A percentile compares a stretch with the other conserved stretches of the same genome.
Evolutionary conservation across 2,888 invertebrate genomes (phyloP).

Genomic region (Exocentrus adspersus): DNA sequence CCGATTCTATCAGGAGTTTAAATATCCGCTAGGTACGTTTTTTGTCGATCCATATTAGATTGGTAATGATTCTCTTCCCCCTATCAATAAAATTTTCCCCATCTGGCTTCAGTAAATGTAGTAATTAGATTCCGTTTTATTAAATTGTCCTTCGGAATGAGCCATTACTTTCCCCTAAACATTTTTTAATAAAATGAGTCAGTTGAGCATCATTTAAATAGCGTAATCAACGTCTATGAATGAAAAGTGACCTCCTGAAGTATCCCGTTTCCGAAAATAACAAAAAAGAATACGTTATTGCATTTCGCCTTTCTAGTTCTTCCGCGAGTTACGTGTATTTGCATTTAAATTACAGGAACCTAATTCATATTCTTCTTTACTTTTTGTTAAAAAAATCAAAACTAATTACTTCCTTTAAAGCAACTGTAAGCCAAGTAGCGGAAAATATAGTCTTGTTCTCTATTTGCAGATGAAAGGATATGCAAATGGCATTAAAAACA

Average conservation of each 20-base stretch:
- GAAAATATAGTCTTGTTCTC: conserved; percentile 13
- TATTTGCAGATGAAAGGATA: conserved; percentile 16
- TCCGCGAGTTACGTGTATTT: not conserved
- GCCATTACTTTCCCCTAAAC: no score
- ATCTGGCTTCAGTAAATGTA: not conserved
- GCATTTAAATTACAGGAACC: not conserved
- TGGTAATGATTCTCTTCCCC: not conserved
- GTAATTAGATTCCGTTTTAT: not conserved
- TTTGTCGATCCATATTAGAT: not conserved
- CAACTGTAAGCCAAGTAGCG: conserved; percentile 16
- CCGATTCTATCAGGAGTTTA: not conserved
- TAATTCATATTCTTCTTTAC: conserved; percentile 5
- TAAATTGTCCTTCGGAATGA: not conserved
- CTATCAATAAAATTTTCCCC: not conserved
- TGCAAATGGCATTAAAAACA: conserved; percentile 10
- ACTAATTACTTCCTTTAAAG: conserved; percentile 18
- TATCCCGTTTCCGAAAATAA: no score
- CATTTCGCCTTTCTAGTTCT: not conserved
- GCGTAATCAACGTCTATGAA: no score
- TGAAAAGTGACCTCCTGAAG: no score
- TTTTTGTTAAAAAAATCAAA: conserved; percentile 5
- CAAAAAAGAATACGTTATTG: no score
- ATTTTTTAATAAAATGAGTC: no score
- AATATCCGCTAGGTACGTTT: not conserved
- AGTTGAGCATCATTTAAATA: no score